Percentiles rank a stretch among this genome's conserved stretches.
Conservation (phyloP, 2,113 vertebrate genomes). For the Carettochelys insculpta region DNA sequence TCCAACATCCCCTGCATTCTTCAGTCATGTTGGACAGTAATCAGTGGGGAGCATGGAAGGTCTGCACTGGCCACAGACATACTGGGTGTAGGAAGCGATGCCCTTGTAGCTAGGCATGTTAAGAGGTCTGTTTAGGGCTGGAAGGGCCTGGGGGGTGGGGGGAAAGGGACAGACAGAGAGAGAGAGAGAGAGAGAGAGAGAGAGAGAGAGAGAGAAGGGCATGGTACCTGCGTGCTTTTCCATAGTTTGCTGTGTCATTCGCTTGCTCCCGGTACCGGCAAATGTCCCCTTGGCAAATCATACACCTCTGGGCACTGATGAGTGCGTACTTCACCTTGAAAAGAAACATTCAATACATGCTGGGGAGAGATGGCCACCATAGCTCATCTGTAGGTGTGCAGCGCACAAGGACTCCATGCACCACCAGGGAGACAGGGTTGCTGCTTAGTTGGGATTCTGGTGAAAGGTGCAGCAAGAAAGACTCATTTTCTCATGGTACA, state of each 20-base stretch:
- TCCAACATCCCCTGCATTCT: neutral
- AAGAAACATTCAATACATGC: neutral
- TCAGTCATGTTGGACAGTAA: neutral
- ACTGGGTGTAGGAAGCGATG: neutral
- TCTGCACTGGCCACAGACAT: neutral
- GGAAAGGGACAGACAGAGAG: too few species aligned
- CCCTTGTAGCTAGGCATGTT: neutral
- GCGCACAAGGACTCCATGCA: neutral
- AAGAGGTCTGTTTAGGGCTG: neutral
- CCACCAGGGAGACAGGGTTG: neutral
- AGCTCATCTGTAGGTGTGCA: neutral
- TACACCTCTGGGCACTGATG: slow-evolving; percentile 95
- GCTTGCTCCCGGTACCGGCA: slow-evolving; percentile 96
- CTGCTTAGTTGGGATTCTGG: neutral
- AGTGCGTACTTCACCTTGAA: slow-evolving; percentile 96
- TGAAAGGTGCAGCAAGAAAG: neutral
- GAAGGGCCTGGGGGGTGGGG: too few species aligned
- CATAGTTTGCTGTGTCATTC: slow-evolving; percentile 94
- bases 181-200: too few species aligned
- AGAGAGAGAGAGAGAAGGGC: too few species aligned
- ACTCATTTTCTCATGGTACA: neutral
- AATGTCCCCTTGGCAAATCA: slow-evolving; percentile 98
- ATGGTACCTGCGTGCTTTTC: slow-evolving; percentile 94
- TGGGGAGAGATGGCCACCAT: accelerated
- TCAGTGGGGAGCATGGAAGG: neutral